Conservation (phyloP, 2,888 invertebrate genomes). For the Pseudococcus jackbeardsleyi region DNA sequence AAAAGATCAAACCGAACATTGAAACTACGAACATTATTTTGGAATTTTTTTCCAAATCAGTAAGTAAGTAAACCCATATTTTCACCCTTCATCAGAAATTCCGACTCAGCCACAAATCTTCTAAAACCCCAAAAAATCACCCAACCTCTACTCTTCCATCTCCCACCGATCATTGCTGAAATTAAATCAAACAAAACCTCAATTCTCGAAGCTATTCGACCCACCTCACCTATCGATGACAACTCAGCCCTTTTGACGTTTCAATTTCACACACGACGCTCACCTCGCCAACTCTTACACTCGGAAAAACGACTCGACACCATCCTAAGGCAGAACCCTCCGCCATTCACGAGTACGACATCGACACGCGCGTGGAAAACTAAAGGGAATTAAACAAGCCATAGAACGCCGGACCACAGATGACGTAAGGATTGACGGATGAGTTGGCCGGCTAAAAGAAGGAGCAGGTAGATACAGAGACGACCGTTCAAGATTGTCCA, state of each 20-base stretch:
- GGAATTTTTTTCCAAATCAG: too few species aligned
- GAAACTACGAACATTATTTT: too few species aligned
- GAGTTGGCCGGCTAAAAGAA: neutral
- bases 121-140: too few species aligned
- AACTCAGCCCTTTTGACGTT: neutral
- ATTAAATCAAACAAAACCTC: too few species aligned
- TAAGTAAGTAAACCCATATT: too few species aligned
- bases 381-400: neutral
- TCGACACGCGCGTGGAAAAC: neutral
- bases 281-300: neutral
- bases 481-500: conserved; percentile 35
- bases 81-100: too few species aligned
- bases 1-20: too few species aligned
- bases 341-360: neutral
- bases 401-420: conserved; percentile 45
- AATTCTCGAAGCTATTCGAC: neutral
- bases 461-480: neutral
- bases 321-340: neutral
- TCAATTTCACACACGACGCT: neutral
- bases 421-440: conserved; percentile 60
- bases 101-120: too few species aligned
- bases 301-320: neutral
- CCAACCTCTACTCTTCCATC: too few species aligned
- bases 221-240: neutral
- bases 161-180: too few species aligned